Evolutionary conservation across 2,113 vertebrate species (phyloP), one percentile per base, ranked within the genome.

Genomic region (Enhydra lutris): DNA sequence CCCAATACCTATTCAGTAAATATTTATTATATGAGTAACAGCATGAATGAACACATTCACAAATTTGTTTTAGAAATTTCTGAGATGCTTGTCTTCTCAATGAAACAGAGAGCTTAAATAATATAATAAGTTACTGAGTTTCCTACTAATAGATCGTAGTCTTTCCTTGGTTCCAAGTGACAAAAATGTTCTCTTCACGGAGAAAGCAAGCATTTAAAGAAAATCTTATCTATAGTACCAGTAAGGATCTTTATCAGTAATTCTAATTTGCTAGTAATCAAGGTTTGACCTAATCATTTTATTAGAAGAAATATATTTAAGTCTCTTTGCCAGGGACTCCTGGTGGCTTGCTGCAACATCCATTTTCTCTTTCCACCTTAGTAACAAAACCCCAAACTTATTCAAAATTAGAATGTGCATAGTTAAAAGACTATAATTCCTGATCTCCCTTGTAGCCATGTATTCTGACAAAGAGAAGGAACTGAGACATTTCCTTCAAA

Each of bases 161-260:
- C 71, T 94, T 88, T 78, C n/a, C 89, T 69, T 82, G 67, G 29
- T 88, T 95, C 47, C 61, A 93, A 83, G 59, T 23, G 63, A 92
- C 96, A 69, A 20, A 92, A 96, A 78, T 89, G 24, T 90, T 86
- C 79, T 93, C 52, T 94, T 81, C 79, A 63, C 71, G 89, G 17
- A 83, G 29, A 88, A 95, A 95, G 26, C 29, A 96, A 89, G 29
- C 42, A 57, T 95, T 95, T 91, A 36, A 91, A 82, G 3, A 73
- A 89, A 94, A 34, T n/a, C 8, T 13, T 89, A 50, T 34, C 65
- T 89, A 73, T 0, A 61, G 15, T 50, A 67, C 8, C 82, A 73
- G 55, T 83, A 95, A 95, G 31, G 21, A 83, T 90, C 65, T 87
- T 87, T 87, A 45, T 67, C 65, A 92, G 65, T 92, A 82, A 83